Conservation (phyloP, 92 coral and sea anemone genomes). For the Palythoa heliodiscus region DNA sequence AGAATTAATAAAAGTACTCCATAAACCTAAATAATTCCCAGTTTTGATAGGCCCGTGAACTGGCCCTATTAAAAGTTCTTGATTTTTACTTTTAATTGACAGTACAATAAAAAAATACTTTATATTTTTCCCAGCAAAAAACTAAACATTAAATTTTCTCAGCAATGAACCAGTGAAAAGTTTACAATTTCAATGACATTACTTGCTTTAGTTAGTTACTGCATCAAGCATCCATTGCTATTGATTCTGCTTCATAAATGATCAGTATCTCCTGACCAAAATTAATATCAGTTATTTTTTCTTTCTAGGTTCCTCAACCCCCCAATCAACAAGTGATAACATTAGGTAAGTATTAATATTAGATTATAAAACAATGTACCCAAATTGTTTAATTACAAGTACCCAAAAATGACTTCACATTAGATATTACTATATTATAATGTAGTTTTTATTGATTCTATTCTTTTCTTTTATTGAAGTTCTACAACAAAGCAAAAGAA, state of each 20-base stretch:
- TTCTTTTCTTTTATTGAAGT: slow-evolving; percentile 23
- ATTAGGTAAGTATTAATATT: background rate
- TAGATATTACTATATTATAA: slow-evolving; percentile 2
- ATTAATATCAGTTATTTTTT: slow-evolving; percentile 9
- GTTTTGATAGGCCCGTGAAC: slow-evolving; percentile 8
- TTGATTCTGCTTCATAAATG: slow-evolving; percentile 5
- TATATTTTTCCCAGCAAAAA: slow-evolving; percentile 18
- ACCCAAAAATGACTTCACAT: slow-evolving; percentile 8
- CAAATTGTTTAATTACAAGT: slow-evolving; percentile 9
- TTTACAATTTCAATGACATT: slow-evolving; percentile 6
- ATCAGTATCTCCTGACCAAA: slow-evolving; percentile 7
- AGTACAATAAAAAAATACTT: slow-evolving; percentile 8
- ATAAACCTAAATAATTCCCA: slow-evolving; percentile 9
- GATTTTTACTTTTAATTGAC: background rate
- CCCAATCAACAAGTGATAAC: slow-evolving; percentile 17
- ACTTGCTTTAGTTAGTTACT: slow-evolving; percentile 17
- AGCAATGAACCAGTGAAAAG: background rate
- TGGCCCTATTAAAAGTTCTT: background rate
- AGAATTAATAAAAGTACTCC: no score
- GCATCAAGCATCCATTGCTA: slow-evolving; percentile 17
- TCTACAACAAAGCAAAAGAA: slow-evolving; percentile 19
- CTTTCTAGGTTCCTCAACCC: slow-evolving; percentile 27
- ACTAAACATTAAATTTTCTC: slow-evolving; percentile 6
- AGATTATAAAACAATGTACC: slow-evolving; percentile 7
- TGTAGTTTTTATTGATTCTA: slow-evolving; percentile 18